Base-by-base conservation (phyloP, 2,888 invertebrate species). In the Meiosimyza platycephala region DNA sequence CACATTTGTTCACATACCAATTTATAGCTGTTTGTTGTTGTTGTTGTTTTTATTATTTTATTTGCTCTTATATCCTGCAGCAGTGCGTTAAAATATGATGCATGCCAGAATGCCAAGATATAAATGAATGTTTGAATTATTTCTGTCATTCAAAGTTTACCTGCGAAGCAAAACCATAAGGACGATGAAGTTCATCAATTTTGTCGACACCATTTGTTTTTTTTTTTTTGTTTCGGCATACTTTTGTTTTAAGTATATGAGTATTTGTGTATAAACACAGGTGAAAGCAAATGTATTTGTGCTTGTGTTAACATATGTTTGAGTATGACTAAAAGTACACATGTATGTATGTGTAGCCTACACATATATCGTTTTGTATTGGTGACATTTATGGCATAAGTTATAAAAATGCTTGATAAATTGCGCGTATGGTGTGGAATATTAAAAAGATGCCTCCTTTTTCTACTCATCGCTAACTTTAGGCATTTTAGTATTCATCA, bases 51-150 rank as follows among this genome's bases (percentile, higher is more conserved):
- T n/a, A 40, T 2, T 40, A 9, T 40, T 40, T 40, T 40, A 6
- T 40, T 40, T 40, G 40, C 57, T 18, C 18, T 18, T 15, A 13
- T 28, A 18, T 57, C 57, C 22, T 22, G 52, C 62, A 54, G 54
- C n/a, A 33, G 33, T n/a, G 12, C 72, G 59, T 68, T 47, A 66
- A 74, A 74, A 74, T 72, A 74, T 70, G 72, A 72, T 72, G 64
- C 72, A 74, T 72, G 60, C 63, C 72, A 72, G 67, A 40, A 72
- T 67, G 67, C 72, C 22, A 67, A 60, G 51, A 74, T 69, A 74
- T 62, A 74, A 74, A 74, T 72, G 67, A 74, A 72, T 74, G 67
- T 74, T 71, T 74, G 71, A 74, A 74, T 72, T 74, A 72, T 64
- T 68, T 66, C 66, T 74, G 74, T 71, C 71, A 71, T 71, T 18